phyloP scores from a whole-genome alignment of 2,797 vertebrate genomes.

The Darevskia nairensis region DNA sequence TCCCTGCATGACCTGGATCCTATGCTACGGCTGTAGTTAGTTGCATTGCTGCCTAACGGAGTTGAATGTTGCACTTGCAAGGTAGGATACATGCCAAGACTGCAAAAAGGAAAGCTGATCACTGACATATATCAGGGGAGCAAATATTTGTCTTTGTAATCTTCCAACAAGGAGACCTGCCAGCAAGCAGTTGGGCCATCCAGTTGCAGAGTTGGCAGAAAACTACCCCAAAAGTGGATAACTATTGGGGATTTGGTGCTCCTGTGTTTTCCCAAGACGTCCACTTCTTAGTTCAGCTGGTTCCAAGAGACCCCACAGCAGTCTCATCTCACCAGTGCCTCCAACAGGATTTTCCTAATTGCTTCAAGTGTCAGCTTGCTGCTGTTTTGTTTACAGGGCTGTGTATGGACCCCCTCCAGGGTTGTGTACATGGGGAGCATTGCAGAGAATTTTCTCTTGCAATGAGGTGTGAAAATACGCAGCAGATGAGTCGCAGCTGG shows the following conservation, averaged over 20 bases:
- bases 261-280: neutral
- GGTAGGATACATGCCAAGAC: neutral
- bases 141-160: neutral
- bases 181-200: neutral
- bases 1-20: too few relatives aligned
- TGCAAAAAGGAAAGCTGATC: neutral
- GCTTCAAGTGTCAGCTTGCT: neutral
- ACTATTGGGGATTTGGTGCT: neutral
- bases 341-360: slow-evolving; percentile 19
- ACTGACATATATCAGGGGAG: neutral
- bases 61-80: neutral
- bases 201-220: neutral
- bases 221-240: neutral
- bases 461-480: slow-evolving; percentile 1
- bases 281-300: neutral
- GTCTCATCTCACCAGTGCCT: neutral
- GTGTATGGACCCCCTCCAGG: neutral
- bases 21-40: too few relatives aligned
- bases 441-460: neutral
- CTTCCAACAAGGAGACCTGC: neutral
- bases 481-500: neutral
- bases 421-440: neutral
- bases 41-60: too few relatives aligned
- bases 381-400: slow-evolving; percentile 28
- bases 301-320: neutral